Evolutionary conservation across 2,113 vertebrate species (phyloP).

Genomic region (Ophiodon elongatus): DNA sequence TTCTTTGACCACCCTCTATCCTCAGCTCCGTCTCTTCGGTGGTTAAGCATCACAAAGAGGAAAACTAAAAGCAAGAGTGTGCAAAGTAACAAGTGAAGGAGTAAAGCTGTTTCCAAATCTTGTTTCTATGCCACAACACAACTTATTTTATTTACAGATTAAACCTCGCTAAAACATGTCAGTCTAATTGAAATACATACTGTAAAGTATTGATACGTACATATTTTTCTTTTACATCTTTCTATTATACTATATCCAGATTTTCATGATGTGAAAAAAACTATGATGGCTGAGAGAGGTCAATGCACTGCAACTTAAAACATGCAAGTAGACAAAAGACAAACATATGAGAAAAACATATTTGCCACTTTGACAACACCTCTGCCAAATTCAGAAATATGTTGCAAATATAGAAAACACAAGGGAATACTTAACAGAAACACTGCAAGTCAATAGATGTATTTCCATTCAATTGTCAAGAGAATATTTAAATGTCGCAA

Average conservation of each 20-base stretch:
- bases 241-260: neutral
- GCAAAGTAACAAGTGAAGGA: constrained; percentile 43
- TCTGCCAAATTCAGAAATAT: neutral
- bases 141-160: neutral
- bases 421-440: neutral
- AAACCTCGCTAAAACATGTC: neutral
- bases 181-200: neutral
- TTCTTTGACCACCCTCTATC: constrained; percentile 28
- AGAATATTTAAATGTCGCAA: too few species aligned
- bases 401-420: neutral
- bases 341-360: neutral
- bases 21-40: neutral
- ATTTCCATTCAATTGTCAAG: too few species aligned
- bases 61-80: constrained; percentile 8
- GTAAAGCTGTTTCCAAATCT: neutral
- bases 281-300: neutral
- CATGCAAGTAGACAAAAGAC: neutral
- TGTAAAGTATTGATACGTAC: neutral
- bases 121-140: neutral
- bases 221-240: neutral
- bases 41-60: neutral
- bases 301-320: neutral
- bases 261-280: neutral
- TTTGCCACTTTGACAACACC: too few species aligned
- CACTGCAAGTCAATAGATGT: too few species aligned